A percentile compares a stretch with the other conserved stretches of the same genome.
phyloP scores from a whole-genome alignment of 23 tunicate genomes.

The Ascidia mentula region DNA sequence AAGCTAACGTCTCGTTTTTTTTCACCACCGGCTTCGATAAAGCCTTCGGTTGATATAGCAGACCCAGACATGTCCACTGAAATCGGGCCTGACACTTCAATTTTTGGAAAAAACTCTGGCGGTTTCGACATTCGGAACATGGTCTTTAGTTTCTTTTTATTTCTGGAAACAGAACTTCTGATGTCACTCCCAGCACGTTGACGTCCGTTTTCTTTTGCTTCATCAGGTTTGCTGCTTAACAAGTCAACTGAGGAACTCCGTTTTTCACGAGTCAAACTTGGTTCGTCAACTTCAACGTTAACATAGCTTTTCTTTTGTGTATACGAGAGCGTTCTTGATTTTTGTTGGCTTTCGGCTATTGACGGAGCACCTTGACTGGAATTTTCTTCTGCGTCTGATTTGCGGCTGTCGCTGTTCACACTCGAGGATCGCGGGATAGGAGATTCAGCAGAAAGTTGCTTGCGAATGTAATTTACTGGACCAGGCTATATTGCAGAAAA shows the following conservation, averaged over 20 bases:
- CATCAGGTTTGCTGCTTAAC: background rate
- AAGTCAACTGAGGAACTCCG: conserved; percentile 19
- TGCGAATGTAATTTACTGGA: background rate
- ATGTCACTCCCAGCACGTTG: conserved; percentile 14
- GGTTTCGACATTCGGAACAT: conserved; percentile 5
- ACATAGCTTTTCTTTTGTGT: conserved; percentile 9
- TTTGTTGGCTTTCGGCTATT: background rate
- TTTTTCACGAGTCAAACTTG: background rate
- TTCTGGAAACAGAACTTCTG: conserved; percentile 11
- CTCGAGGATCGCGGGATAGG: background rate
- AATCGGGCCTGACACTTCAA: conserved; percentile 51
- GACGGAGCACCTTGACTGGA: background rate
- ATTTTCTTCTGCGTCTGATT: background rate
- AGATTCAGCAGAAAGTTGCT: conserved; percentile 5
- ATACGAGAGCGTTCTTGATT: conserved; percentile 12
- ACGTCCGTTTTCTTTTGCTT: background rate
- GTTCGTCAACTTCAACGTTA: background rate
- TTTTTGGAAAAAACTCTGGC: conserved; percentile 3
- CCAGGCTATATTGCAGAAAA: background rate
- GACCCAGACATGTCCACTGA: conserved; percentile 23
- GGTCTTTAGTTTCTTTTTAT: conserved; percentile 19
- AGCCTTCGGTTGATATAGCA: conserved; percentile 14
- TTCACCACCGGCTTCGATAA: background rate
- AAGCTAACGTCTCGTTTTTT: background rate
- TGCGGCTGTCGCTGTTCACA: background rate